phyloP scores from a whole-genome alignment of 2,797 vertebrate species.

The Rhabdophis nuchalis region DNA sequence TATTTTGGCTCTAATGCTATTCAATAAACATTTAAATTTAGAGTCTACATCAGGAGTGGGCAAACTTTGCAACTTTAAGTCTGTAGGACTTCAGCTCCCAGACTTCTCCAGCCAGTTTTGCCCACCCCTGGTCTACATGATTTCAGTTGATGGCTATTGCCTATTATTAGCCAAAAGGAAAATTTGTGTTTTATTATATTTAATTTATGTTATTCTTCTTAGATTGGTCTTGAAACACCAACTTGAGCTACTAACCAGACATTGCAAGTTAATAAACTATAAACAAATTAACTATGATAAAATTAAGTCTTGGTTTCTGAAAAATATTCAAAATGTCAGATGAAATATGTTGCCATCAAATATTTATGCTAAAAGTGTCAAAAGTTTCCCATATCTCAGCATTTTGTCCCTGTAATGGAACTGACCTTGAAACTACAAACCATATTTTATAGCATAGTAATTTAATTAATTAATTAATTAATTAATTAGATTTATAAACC shows the following conservation, averaged over 20 bases:
- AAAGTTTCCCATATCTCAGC: neutral
- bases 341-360: neutral
- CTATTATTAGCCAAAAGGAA: neutral
- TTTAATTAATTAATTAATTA: too few relatives aligned
- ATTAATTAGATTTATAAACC: too few relatives aligned
- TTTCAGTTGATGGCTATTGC: neutral
- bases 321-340: neutral
- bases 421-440: neutral
- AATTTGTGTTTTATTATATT: neutral
- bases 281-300: neutral
- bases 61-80: too few relatives aligned
- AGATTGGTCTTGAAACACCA: neutral
- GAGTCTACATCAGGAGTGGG: neutral
- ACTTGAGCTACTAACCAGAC: neutral
- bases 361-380: neutral
- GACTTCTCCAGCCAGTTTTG: too few relatives aligned
- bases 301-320: neutral
- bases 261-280: neutral
- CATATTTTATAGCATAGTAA: neutral
- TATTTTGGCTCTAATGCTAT: neutral
- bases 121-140: neutral
- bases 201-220: neutral
- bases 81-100: too few relatives aligned
- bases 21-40: neutral
- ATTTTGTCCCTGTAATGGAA: neutral